Base-by-base conservation (phyloP, 2,113 vertebrate genomes). In the Raja brachyura region DNA sequence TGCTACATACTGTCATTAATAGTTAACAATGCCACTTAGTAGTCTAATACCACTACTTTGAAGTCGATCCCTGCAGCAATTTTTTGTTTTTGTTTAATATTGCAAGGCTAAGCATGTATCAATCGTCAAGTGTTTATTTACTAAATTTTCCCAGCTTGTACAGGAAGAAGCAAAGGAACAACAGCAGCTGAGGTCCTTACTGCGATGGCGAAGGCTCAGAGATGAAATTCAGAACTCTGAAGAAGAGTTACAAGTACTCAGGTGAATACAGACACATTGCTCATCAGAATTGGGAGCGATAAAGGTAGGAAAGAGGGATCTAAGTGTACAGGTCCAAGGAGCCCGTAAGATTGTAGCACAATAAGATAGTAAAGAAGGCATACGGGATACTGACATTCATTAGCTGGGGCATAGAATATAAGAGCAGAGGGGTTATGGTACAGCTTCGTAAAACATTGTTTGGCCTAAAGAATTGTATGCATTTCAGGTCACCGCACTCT, bases 201-300 rank as follows among this genome's bases (percentile, higher is more conserved):
- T 99, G 94, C 96, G 96, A 93, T 99, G 97, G 98, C 97, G 93
- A 77, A 94, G 98, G 93, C 97, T 99, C 93, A 96, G 94, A 93
- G 98, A 99, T 13, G 98, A 99, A 94, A 93, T 98, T n/a, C 97
- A 95, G 94, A 97, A 97, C 95, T 98, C 97, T 20, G 96, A 97
- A 20, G 96, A 98, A 94, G 97, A 97, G 86, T 96, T 99, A 93
- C 98, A 99, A 94, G 96, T 99, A 94, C 96, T 99, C 94, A 98
- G 98, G 98, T 99, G 96, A 94, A 70, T 48, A 2, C 79, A 66
- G 33, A n/a, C 22, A 90, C 63, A 9, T 33, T 68, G 20, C 31
- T 70, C 33, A 5, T 90, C n/a, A 68, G n/a, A 31, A 8, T 39
- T 92, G 63, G 14, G 81, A 56, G 81, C 22, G 81, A 48, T 74